Percentiles rank a stretch among this genome's conserved stretches.
Conservation (phyloP, 2,888 invertebrate genomes). For the Chouioia cunea region DNA sequence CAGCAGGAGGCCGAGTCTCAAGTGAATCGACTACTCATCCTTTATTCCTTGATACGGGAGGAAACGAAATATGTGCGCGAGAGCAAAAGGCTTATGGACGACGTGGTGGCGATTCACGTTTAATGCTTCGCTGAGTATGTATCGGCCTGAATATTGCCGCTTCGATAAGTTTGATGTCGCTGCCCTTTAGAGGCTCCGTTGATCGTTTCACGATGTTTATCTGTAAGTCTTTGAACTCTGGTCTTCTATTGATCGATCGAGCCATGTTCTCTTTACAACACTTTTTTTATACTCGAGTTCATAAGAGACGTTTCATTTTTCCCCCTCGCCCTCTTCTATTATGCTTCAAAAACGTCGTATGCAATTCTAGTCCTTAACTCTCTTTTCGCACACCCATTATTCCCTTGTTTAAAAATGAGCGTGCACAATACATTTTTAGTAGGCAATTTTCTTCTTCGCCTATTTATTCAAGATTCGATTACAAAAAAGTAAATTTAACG, state of each 20-base stretch:
- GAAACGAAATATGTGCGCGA: constrained; percentile 3
- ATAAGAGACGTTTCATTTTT: too few relatives aligned
- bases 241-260: constrained; percentile 1
- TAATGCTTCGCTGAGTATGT: constrained; percentile 40
- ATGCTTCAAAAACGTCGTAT: too few relatives aligned
- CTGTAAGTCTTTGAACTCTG: constrained; percentile 27
- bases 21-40: constrained; percentile 34
- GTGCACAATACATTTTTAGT: neutral
- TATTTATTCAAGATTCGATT: neutral
- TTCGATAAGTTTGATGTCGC: constrained; percentile 18
- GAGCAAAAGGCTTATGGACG: neutral
- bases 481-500: too few relatives aligned
- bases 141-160: constrained; percentile 27
- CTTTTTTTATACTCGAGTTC: neutral
- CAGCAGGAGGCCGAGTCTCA: constrained; percentile 36
- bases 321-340: too few relatives aligned
- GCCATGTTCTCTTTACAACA: neutral
- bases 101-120: constrained; percentile 7
- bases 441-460: neutral
- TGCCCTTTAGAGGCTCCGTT: neutral
- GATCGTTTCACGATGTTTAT: neutral
- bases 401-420: too few relatives aligned
- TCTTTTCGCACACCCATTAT: too few relatives aligned
- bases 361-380: too few relatives aligned
- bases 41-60: neutral